Conservation (phyloP, 2,888 invertebrate genomes). For the Ochropacha duplaris region DNA sequence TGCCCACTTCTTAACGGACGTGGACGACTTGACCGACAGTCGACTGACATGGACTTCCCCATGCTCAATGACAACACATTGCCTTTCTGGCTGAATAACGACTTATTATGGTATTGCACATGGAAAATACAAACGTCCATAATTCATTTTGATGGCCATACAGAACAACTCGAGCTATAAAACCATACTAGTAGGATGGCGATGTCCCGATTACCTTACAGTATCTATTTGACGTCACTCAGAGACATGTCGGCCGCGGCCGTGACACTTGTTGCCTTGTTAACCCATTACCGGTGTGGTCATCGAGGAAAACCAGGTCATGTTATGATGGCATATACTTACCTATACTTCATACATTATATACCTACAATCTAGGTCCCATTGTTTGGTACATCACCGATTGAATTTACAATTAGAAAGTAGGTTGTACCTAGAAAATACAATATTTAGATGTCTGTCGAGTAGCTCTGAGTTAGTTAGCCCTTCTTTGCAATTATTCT, state of each 20-base stretch:
- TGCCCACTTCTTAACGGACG: slow-evolving; percentile 69
- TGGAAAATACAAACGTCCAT: neutral
- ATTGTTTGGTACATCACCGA: neutral
- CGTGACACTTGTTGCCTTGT: slow-evolving; percentile 41
- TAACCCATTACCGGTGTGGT: slow-evolving; percentile 13
- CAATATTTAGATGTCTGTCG: too few species aligned
- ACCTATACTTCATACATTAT: neutral
- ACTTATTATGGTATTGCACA: neutral
- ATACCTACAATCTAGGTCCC: neutral
- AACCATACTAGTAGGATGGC: neutral
- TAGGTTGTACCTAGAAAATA: neutral
- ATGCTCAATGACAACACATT: slow-evolving; percentile 27
- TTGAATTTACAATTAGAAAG: neutral
- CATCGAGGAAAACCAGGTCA: slow-evolving; percentile 19
- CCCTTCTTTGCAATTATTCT: neutral
- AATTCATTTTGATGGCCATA: neutral
- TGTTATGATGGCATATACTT: slow-evolving; percentile 15
- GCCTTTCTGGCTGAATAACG: neutral
- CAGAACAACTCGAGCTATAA: neutral
- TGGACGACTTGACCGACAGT: slow-evolving; percentile 48
- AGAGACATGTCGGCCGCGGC: slow-evolving; percentile 33
- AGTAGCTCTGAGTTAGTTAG: too few species aligned
- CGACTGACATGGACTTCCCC: slow-evolving; percentile 62
- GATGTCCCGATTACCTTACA: neutral
- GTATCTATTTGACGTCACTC: neutral